A percentile compares a stretch with the other conserved stretches of the same genome.
Evolutionary conservation across 2,797 vertebrate genomes (phyloP).

Genomic region (Remorina albescens): DNA sequence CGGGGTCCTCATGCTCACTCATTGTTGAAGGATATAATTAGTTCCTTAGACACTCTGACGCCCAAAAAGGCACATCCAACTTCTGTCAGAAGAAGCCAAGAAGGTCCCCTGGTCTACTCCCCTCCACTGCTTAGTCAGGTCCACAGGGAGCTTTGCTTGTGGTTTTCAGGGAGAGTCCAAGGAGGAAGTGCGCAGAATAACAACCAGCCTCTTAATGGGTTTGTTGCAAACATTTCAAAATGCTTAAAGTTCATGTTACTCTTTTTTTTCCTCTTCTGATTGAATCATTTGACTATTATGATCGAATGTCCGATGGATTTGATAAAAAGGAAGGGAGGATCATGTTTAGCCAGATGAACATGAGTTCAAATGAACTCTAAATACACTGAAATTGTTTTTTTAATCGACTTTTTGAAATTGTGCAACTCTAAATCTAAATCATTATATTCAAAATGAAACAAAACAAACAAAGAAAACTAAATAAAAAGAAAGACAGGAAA

Average conservation of each 20-base stretch:
- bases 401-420: too few relatives aligned
- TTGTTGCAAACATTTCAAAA: conserved; percentile 11
- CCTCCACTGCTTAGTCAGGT: conserved; percentile 42
- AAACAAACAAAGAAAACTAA: too few relatives aligned
- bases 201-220: conserved; percentile 30
- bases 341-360: too few relatives aligned
- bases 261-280: not conserved
- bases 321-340: not conserved
- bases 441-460: not conserved
- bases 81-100: conserved; percentile 48
- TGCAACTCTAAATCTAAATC: not conserved
- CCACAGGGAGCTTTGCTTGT: conserved; percentile 81
- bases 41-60: conserved; percentile 57
- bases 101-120: conserved; percentile 47
- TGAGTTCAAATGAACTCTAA: not conserved
- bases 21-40: conserved; percentile 67
- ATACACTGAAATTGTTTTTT: not conserved
- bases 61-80: conserved; percentile 37
- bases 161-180: conserved; percentile 81
- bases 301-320: not conserved
- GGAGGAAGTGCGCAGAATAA: conserved; percentile 27
- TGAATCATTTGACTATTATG: not conserved
- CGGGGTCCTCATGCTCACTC: conserved; percentile 73
- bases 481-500: too few relatives aligned
- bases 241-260: not conserved